These are phyloP conservation scores for Neotoma lepida DNA, from an alignment of 2,113 vertebrate species.

Conservation along the genomic window DNA sequence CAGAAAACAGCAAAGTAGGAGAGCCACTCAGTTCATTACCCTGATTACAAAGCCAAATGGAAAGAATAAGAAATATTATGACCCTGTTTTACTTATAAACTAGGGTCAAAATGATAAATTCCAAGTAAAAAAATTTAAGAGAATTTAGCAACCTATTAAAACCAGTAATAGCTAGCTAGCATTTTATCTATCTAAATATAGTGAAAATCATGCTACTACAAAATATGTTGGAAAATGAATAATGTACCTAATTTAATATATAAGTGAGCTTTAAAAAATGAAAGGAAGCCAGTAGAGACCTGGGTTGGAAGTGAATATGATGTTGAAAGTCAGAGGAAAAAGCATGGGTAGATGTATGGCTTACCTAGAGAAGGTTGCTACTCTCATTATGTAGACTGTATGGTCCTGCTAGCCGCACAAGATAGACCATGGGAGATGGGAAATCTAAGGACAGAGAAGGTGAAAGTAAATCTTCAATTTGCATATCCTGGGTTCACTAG, in stretches of 20 bases:
- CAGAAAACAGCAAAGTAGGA: constrained; percentile 20
- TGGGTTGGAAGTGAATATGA: background rate
- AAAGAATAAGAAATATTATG: constrained; percentile 27
- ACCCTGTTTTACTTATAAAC: background rate
- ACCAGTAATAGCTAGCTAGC: background rate
- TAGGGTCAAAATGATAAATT: constrained; percentile 26
- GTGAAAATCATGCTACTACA: constrained; percentile 3
- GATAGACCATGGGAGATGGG: background rate
- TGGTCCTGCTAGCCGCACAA: background rate
- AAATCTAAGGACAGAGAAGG: background rate
- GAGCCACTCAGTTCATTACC: background rate
- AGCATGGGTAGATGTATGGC: background rate
- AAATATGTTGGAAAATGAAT: background rate
- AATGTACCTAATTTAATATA: background rate
- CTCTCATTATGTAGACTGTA: background rate
- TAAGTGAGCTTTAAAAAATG: background rate
- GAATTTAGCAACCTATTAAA: constrained; percentile 26
- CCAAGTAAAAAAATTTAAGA: constrained; percentile 47
- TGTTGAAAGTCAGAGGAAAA: background rate
- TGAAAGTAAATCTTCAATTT: background rate
- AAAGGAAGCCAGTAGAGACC: background rate
- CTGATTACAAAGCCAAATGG: background rate
- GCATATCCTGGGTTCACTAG: no score
- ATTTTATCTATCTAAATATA: constrained; percentile 19
- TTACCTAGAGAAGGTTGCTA: background rate